A percentile compares a stretch with the other conserved stretches of the same genome.
Evolutionary conservation across 2,113 vertebrate species (phyloP).

Genomic region (Micronisus gabar): DNA sequence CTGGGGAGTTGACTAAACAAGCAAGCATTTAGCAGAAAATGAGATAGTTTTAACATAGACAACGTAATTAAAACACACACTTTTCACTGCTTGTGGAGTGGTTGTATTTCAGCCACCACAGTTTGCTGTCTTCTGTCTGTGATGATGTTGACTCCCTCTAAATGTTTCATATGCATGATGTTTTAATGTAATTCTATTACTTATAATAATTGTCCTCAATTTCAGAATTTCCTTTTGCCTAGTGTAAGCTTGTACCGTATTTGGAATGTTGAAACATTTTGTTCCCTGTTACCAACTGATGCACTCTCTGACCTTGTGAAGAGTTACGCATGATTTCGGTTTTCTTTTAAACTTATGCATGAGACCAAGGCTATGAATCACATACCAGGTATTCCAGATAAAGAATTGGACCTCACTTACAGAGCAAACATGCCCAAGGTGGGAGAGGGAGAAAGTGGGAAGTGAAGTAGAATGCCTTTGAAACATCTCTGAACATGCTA

Average conservation of each 20-base stretch:
- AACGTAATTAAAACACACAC: not conserved
- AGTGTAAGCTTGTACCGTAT: not conserved
- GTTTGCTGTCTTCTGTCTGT: not conserved
- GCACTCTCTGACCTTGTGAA: not conserved
- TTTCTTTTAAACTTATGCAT: not conserved
- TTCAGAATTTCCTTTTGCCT: not conserved
- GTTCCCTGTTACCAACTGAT: not conserved
- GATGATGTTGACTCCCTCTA: not conserved
- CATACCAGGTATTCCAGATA: not conserved
- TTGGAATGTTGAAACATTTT: not conserved
- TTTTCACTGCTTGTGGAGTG: not conserved
- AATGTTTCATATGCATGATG: not conserved
- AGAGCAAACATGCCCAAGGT: not conserved
- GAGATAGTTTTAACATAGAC: fast-evolving
- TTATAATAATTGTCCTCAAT: not conserved
- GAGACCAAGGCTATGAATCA: not conserved
- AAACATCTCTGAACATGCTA: slow-evolving; percentile 8
- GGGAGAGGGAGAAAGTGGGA: not conserved
- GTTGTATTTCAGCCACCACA: not conserved
- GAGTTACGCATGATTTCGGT: not conserved
- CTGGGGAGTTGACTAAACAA: not conserved
- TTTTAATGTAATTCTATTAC: not conserved
- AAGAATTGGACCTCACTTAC: not conserved
- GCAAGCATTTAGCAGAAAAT: not conserved
- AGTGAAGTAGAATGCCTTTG: not conserved